Evolutionary conservation across 2,888 invertebrate genomes (phyloP).

Genomic region (Dicranocentrus wangi): DNA sequence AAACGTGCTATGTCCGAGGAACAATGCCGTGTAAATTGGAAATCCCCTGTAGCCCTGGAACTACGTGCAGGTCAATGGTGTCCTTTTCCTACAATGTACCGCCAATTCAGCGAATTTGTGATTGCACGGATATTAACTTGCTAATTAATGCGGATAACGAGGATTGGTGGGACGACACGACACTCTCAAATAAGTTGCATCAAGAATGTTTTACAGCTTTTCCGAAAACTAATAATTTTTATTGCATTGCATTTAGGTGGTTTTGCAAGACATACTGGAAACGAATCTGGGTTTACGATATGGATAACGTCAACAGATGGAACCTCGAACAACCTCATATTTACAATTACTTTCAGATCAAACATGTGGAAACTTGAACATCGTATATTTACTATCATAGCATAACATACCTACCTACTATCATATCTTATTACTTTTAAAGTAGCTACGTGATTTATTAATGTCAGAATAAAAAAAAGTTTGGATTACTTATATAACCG

Average conservation of each 20-base stretch:
- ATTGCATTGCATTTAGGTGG: slow-evolving; percentile 2
- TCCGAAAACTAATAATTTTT: neutral
- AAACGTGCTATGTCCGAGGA: slow-evolving; percentile 29
- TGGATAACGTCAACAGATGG: slow-evolving; percentile 11
- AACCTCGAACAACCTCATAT: neutral
- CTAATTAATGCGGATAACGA: neutral
- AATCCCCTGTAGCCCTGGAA: slow-evolving; percentile 12
- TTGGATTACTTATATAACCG: no score
- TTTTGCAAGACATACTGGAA: slow-evolving; percentile 1
- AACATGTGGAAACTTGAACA: neutral
- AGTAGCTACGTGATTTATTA: no score
- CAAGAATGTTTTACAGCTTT: neutral
- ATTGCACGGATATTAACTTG: neutral
- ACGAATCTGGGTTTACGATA: neutral
- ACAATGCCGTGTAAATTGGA: neutral
- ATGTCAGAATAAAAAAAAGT: no score
- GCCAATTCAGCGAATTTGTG: neutral
- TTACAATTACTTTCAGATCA: neutral
- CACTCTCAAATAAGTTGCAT: neutral
- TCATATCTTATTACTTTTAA: no score
- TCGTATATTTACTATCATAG: no score
- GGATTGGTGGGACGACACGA: neutral
- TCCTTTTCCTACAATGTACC: slow-evolving; percentile 9
- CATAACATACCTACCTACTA: no score
- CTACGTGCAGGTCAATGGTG: neutral